phyloP scores from a whole-genome alignment of 2,888 invertebrate genomes.

The Xestia rhomboidea region DNA sequence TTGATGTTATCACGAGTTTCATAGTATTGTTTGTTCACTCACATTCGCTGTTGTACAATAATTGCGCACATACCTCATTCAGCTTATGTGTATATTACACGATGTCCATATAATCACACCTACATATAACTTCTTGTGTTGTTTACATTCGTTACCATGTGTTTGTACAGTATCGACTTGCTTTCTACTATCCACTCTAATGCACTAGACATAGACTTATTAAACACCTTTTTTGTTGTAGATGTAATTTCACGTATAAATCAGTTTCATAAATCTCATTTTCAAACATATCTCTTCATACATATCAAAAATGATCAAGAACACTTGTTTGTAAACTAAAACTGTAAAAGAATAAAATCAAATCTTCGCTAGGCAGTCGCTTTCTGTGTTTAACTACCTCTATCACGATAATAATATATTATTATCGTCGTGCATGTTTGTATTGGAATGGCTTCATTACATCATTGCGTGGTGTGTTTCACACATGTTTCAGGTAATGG shows the following conservation, averaged over 20 bases:
- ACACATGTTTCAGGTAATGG: conserved; percentile 93
- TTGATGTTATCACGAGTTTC: conserved; percentile 66
- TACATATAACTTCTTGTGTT: conserved; percentile 63
- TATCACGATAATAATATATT: conserved; percentile 77
- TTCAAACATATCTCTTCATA: conserved; percentile 35
- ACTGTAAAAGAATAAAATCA: conserved; percentile 47
- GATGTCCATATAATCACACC: conserved; percentile 65
- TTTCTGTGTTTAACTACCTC: conserved; percentile 84
- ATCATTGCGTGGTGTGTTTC: conserved; percentile 91
- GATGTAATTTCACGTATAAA: conserved; percentile 35
- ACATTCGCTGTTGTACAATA: conserved; percentile 70
- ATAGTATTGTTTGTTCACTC: conserved; percentile 65
- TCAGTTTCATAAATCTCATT: conserved; percentile 33
- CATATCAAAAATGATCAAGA: conserved; percentile 36
- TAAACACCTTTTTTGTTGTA: conserved; percentile 48
- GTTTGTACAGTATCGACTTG: conserved; percentile 68
- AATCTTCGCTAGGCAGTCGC: conserved; percentile 74
- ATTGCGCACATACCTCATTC: conserved; percentile 70
- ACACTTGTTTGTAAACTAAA: conserved; percentile 47
- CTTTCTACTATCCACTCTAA: conserved; percentile 69
- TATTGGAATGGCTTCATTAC: conserved; percentile 91
- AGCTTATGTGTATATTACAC: conserved; percentile 67
- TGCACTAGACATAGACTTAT: conserved; percentile 62
- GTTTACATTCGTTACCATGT: conserved; percentile 70
- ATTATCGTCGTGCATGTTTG: conserved; percentile 88